Evolutionary conservation across 2,888 invertebrate species (phyloP), one percentile per base, ranked within the genome.

Genomic region (Drosophila fulvimacula): DNA sequence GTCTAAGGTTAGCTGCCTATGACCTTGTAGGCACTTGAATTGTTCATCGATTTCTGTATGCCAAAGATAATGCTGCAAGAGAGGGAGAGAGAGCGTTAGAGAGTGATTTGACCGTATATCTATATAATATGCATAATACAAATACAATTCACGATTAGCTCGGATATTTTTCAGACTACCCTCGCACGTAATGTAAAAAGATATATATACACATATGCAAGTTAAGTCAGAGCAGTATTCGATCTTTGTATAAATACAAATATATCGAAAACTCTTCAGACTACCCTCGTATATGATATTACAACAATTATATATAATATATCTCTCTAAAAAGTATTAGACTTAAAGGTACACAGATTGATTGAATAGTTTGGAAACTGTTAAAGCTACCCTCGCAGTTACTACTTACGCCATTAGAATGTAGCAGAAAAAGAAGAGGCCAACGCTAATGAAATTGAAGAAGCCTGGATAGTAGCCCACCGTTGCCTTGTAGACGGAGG

Each of bases 361-460:
- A 13, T 41, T 15, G 42, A 5, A 17, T 10, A 5, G 5, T 5
- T 5, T 1, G 10, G 13, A 17, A 34, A 27, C 10, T n/a, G 5
- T 48, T 30, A 2, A 11, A 48, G 5, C 46, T 30, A 1, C 46
- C 48, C 48, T 48, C 48, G 48, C 6, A 0, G 32, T 9, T 11
- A n/a, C 27, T 21, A 93, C 94, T 93, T 92, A 95, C 95, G 93
- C 90, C 62, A 94, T 90, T 56, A 94, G 91, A 30, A 93, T 79
- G 39, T 93, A 91, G 77, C 93, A 93, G 1, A 93, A 53, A 0
- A 88, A 77, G 75, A 92, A 93, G 6, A 95, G 81, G 0, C 87
- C 93, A 34, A 93, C 93, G 57, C 94, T 94, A 6, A 95, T 91
- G 39, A 94, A 92, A 85, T 94, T 94, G 65, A 95, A 94, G 0